phyloP scores from a whole-genome alignment of 2,888 invertebrate species.

The Tethea ocularis region DNA sequence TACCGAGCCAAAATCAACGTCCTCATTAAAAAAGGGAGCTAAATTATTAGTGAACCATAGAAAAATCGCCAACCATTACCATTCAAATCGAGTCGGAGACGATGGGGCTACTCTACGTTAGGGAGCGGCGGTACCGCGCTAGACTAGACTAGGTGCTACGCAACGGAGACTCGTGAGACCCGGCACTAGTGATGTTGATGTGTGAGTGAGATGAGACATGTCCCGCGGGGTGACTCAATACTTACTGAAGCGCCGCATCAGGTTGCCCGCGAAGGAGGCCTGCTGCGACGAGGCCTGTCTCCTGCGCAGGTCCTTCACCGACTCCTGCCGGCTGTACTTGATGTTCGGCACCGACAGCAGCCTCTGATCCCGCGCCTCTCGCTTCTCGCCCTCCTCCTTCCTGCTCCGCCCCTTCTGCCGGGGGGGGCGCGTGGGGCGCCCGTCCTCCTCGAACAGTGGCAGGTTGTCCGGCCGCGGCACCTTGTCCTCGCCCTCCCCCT shows the following conservation, averaged over 20 bases:
- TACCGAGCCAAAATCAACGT: conserved; percentile 62
- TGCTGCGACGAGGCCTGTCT: conserved; percentile 68
- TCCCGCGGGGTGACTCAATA: conserved; percentile 70
- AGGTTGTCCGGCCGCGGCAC: conserved; percentile 85
- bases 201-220: conserved; percentile 37
- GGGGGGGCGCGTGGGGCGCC: conserved; percentile 69
- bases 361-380: conserved; percentile 85
- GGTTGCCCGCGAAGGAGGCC: conserved; percentile 87
- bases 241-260: conserved; percentile 95
- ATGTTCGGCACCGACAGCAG: conserved; percentile 91
- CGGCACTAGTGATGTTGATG: conserved; percentile 39
- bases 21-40: conserved; percentile 53
- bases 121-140: conserved; percentile 42
- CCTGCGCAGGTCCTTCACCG: conserved; percentile 82
- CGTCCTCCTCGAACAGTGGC: conserved; percentile 75
- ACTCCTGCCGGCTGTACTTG: conserved; percentile 83
- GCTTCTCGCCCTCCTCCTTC: conserved; percentile 39
- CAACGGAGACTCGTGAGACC: conserved; percentile 20
- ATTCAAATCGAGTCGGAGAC: conserved; percentile 65
- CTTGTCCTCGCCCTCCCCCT: too few species aligned
- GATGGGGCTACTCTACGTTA: conserved; percentile 64
- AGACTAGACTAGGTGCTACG: conserved; percentile 58
- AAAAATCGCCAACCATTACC: conserved; percentile 72
- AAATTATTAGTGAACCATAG: conserved; percentile 58
- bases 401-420: conserved; percentile 76